Base-by-base conservation (phyloP, 2,113 vertebrate species). In the Phalacrocorax aristotelis region DNA sequence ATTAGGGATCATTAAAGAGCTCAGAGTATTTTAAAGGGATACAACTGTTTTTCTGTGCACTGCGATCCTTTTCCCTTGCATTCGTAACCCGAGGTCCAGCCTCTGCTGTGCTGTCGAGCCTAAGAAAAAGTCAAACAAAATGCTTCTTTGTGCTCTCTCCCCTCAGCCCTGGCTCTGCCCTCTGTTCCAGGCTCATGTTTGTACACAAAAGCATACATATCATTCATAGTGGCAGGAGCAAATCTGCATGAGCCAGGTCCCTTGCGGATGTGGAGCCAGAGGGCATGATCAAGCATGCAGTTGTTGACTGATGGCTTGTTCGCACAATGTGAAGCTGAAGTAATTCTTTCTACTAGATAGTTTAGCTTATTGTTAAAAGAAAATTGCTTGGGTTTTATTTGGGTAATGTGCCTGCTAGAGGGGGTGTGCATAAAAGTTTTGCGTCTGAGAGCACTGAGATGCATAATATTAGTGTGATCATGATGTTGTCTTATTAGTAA, bases 251-350 rank as follows among this genome's bases (percentile, higher is more conserved):
- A 96, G 78, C 70, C 3, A 1, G 17, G 81, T 93, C 90, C 77
- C 83, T 86, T 44, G 81, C 0, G 58, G 84, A 54, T 82, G 62
- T 36, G 75, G 75, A 95, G 93, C 95, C 94, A 85, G 89, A 93
- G 94, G 94, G 93, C 81, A 87, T 42, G 91, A 95, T 91, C 77
- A 78, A 87, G 42, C 89, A 62, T 27, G 94, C 78, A 83, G 84
- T 52, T 91, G 91, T 82, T 97, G 93, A 95, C 58, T 94, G 93
- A 93, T 91, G 78, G 87, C 64, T 84, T 13, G 1, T 88, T 91
- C 1, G 0, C 49, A 66, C 70, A 88, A 80, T 36, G 36, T 34
- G 46, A 65, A 87, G 74, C 82, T 55, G 42, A 65, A 97, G 58
- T 62, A 72, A 91, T 94, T 95, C 75, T 77, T 93, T 61, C 70